A percentile compares a stretch with the other conserved stretches of the same genome.
Evolutionary conservation across 2,888 invertebrate species (phyloP).

Genomic region (Slavum lentiscoides): DNA sequence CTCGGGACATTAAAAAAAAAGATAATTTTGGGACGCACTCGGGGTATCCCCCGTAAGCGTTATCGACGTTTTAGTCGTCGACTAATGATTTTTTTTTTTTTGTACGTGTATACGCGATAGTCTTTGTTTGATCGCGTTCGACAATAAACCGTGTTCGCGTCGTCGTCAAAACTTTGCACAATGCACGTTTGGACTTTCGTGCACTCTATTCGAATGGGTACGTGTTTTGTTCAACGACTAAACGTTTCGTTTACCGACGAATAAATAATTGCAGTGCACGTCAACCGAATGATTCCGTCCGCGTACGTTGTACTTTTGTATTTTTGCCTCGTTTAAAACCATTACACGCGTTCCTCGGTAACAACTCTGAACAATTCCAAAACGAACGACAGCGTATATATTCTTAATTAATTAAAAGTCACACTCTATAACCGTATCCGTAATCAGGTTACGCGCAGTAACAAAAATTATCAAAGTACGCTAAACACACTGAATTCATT

Average conservation of each 20-base stretch:
- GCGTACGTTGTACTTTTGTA: neutral
- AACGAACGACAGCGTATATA: neutral
- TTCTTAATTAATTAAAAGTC: neutral
- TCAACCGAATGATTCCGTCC: neutral
- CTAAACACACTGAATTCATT: neutral
- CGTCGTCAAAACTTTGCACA: no score
- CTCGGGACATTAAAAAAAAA: no score
- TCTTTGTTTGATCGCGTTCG: no score
- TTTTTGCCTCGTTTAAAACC: neutral
- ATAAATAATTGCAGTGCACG: neutral
- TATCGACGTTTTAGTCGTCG: no score
- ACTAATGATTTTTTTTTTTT: no score
- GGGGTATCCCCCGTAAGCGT: no score
- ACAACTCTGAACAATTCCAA: neutral
- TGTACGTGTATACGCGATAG: no score
- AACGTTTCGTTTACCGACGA: neutral
- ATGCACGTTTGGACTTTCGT: no score
- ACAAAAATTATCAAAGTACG: neutral
- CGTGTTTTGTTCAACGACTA: no score
- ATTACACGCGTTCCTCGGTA: neutral
- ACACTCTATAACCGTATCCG: neutral
- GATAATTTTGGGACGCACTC: no score
- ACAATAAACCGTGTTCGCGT: no score
- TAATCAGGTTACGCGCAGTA: neutral
- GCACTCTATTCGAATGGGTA: no score